Evolutionary conservation across 2,888 invertebrate genomes (phyloP).

Genomic region (Aspidiotus rigidus): DNA sequence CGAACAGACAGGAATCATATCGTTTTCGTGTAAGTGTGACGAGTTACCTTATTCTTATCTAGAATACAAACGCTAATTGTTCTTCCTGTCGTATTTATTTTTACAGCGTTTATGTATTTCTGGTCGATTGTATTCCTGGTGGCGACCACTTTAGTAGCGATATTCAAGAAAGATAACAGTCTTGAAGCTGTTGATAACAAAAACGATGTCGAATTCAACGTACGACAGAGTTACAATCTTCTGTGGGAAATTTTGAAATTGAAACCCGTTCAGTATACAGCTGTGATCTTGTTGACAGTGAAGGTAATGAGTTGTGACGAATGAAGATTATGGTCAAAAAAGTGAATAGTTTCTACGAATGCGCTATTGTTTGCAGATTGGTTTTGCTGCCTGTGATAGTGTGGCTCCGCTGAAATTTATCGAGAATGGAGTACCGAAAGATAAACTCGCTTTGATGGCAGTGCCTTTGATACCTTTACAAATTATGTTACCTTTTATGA

Average conservation of each 20-base stretch:
- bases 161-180: slow-evolving; percentile 37
- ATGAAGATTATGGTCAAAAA: neutral
- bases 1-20: slow-evolving; percentile 24
- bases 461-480: slow-evolving; percentile 91
- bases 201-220: slow-evolving; percentile 35
- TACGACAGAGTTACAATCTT: slow-evolving; percentile 66
- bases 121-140: slow-evolving; percentile 89
- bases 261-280: slow-evolving; percentile 68
- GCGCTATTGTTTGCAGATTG: slow-evolving; percentile 53
- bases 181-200: slow-evolving; percentile 23
- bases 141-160: slow-evolving; percentile 62
- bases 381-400: slow-evolving; percentile 91
- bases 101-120: slow-evolving; percentile 75
- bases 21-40: slow-evolving; percentile 24
- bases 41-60: neutral
- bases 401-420: slow-evolving; percentile 90
- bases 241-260: slow-evolving; percentile 73
- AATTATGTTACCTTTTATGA: slow-evolving; percentile 78
- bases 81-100: slow-evolving; percentile 41
- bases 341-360: neutral
- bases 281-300: slow-evolving; percentile 67
- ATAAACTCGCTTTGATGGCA: slow-evolving; percentile 83
- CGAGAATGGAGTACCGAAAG: slow-evolving; percentile 92
- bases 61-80: neutral
- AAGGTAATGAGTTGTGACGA: slow-evolving; percentile 21